Conservation (phyloP, 2,113 vertebrate genomes). For the Ammodytes dubius region DNA sequence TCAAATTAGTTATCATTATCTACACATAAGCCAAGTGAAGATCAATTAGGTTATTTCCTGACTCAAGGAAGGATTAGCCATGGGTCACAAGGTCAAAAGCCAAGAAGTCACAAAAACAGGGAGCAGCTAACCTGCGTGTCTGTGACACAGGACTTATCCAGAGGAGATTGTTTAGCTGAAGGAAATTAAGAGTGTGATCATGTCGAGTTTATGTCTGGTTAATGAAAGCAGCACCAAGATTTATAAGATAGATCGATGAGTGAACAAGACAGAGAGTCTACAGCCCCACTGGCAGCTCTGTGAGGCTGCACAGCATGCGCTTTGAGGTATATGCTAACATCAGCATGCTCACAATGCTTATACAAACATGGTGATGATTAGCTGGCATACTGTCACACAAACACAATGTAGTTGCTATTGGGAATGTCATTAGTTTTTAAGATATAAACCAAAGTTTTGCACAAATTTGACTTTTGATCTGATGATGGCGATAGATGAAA, state of each 20-base stretch:
- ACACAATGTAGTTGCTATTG: neutral
- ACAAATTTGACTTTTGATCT: neutral
- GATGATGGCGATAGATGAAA: neutral
- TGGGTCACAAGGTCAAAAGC: slow-evolving; percentile 60
- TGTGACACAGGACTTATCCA: slow-evolving; percentile 1
- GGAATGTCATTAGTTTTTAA: neutral
- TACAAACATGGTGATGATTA: neutral
- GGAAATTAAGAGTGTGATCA: slow-evolving; percentile 1
- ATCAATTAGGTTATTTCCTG: slow-evolving; percentile 32
- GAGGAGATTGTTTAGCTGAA: slow-evolving; percentile 8
- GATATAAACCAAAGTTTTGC: neutral
- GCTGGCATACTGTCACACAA: neutral
- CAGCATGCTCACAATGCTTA: neutral
- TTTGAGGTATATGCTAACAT: neutral
- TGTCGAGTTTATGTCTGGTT: neutral
- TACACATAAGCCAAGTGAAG: slow-evolving; percentile 20
- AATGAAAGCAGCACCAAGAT: neutral
- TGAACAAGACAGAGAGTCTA: neutral
- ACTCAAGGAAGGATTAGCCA: slow-evolving; percentile 38
- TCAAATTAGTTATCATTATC: neutral
- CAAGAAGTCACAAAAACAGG: slow-evolving; percentile 53
- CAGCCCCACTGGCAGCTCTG: neutral
- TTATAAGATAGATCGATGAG: neutral
- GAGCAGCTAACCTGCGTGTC: slow-evolving; percentile 28
- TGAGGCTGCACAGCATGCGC: neutral